phyloP scores from a whole-genome alignment of 2,113 vertebrate genomes.

The Cairina moschata region DNA sequence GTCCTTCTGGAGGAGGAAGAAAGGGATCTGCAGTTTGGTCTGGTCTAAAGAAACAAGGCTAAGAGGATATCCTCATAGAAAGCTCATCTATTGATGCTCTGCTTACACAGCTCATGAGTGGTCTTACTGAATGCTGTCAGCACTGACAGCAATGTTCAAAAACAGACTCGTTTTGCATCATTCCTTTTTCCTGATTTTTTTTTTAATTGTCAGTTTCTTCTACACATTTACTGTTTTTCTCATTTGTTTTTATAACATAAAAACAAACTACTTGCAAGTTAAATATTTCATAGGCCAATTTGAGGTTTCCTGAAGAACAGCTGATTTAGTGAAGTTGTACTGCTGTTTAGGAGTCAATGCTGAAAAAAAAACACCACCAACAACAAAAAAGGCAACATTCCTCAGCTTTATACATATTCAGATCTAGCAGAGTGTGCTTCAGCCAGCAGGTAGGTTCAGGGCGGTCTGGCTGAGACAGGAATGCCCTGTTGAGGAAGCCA shows the following conservation, averaged over 20 bases:
- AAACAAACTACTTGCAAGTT: background rate
- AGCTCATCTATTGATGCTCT: background rate
- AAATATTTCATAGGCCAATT: background rate
- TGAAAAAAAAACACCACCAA: background rate
- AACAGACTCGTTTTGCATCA: background rate
- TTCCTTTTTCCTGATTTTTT: background rate
- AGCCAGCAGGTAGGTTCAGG: background rate
- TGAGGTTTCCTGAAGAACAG: background rate
- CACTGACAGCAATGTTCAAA: background rate
- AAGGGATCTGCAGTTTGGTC: background rate
- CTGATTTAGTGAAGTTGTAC: background rate
- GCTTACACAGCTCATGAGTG: background rate
- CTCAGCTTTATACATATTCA: background rate
- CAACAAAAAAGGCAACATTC: background rate
- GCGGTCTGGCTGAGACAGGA: background rate
- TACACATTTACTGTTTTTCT: background rate
- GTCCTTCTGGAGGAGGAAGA: background rate
- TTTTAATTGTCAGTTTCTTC: background rate
- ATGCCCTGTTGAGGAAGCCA: fast-evolving
- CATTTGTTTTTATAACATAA: background rate
- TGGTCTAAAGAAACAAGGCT: background rate
- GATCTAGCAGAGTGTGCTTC: background rate
- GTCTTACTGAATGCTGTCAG: background rate
- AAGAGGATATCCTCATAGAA: background rate
- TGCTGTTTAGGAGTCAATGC: background rate